phyloP scores from a whole-genome alignment of 2,888 invertebrate genomes.

The Xanthorhoe spadicearia region DNA sequence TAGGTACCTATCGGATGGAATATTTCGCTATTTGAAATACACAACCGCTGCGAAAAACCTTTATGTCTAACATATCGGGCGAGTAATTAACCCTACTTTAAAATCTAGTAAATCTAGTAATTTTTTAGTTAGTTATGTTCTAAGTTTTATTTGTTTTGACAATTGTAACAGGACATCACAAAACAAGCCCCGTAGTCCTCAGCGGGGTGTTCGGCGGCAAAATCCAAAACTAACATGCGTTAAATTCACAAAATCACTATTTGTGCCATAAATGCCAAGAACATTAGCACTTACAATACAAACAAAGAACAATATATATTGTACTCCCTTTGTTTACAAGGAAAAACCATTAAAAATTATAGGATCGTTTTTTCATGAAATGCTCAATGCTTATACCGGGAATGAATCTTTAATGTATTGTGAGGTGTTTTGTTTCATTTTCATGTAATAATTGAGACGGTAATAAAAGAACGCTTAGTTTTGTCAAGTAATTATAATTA shows the following conservation, averaged over 20 bases:
- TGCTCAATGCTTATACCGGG: slow-evolving; percentile 52
- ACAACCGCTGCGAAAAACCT: too few relatives aligned
- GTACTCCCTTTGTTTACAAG: slow-evolving; percentile 66
- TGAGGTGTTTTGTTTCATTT: slow-evolving; percentile 45
- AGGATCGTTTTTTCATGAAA: slow-evolving; percentile 39
- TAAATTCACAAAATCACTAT: slow-evolving; percentile 73
- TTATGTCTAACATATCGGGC: too few relatives aligned
- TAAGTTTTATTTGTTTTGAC: background rate
- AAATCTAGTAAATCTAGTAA: too few relatives aligned
- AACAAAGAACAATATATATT: slow-evolving; percentile 60
- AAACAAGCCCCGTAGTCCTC: slow-evolving; percentile 28
- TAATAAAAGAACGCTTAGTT: slow-evolving; percentile 16
- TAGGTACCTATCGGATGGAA: too few relatives aligned
- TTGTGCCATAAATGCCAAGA: slow-evolving; percentile 69
- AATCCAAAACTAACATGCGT: slow-evolving; percentile 56
- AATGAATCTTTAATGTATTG: slow-evolving; percentile 57
- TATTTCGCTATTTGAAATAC: too few relatives aligned
- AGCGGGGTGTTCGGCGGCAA: slow-evolving; percentile 44
- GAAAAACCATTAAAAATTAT: slow-evolving; percentile 78
- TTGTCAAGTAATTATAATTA: background rate
- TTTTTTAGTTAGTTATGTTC: too few relatives aligned
- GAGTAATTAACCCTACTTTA: too few relatives aligned
- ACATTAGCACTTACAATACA: slow-evolving; percentile 69
- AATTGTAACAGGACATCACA: slow-evolving; percentile 13
- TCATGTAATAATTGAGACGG: slow-evolving; percentile 45